phyloP scores from a whole-genome alignment of 2,797 vertebrate genomes.

The Sebastes nivosus region DNA sequence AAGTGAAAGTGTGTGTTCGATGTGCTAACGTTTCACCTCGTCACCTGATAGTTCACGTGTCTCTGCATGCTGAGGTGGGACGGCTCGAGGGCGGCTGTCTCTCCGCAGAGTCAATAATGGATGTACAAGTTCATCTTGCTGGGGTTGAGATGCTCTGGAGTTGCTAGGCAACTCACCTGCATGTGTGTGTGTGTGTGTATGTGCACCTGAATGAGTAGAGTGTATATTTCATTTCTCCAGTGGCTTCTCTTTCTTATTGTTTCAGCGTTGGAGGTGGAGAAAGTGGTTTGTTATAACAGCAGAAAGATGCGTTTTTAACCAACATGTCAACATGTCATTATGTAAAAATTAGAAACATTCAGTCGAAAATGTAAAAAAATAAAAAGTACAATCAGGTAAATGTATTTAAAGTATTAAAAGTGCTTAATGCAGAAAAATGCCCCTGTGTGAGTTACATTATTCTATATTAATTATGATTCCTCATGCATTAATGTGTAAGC shows the following conservation, averaged over 20 bases:
- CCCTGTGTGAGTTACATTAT: background rate
- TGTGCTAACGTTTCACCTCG: constrained; percentile 25
- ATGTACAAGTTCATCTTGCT: constrained; percentile 44
- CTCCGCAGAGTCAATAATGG: constrained; percentile 66
- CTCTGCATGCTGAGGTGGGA: constrained; percentile 18
- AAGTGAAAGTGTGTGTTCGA: constrained; percentile 30
- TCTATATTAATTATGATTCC: background rate
- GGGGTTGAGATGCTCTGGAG: constrained; percentile 37
- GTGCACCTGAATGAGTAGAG: background rate
- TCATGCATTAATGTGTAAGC: background rate
- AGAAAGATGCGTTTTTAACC: background rate
- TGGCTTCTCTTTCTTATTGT: background rate
- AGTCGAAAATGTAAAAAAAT: background rate
- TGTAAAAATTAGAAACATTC: background rate
- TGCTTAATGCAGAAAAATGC: background rate
- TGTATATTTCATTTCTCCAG: constrained; percentile 8
- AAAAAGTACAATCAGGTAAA: background rate
- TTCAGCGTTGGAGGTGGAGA: background rate
- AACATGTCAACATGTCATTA: background rate
- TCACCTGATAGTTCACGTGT: constrained; percentile 47
- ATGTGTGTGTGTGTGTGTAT: background rate
- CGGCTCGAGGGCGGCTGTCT: constrained; percentile 14
- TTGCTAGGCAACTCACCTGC: constrained; percentile 58
- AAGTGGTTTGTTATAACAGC: background rate
- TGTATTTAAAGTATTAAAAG: background rate